Evolutionary conservation across 2,888 invertebrate genomes (phyloP).

Genomic region (Fragum sueziense): DNA sequence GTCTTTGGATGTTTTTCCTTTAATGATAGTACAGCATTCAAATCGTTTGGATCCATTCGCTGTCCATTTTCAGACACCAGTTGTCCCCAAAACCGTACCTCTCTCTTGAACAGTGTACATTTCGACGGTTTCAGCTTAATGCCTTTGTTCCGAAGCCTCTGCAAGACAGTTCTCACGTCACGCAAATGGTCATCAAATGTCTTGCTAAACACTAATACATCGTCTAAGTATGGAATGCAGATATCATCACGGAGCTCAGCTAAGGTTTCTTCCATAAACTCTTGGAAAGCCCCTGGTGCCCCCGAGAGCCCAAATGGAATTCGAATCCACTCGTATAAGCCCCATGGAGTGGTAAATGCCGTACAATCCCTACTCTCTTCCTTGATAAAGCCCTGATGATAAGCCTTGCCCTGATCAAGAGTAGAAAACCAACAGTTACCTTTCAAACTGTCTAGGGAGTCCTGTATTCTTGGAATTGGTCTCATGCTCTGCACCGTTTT

Average conservation of each 20-base stretch:
- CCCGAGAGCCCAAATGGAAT: constrained; percentile 51
- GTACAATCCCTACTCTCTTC: constrained; percentile 39
- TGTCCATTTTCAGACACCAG: constrained; percentile 47
- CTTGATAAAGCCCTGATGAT: constrained; percentile 55
- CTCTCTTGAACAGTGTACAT: constrained; percentile 38
- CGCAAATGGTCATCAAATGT: constrained; percentile 51
- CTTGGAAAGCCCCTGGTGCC: constrained; percentile 38
- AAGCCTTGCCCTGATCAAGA: constrained; percentile 56
- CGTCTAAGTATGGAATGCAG: constrained; percentile 55
- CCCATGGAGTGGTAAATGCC: constrained; percentile 54
- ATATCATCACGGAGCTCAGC: constrained; percentile 33
- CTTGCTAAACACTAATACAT: constrained; percentile 52
- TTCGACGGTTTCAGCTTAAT: constrained; percentile 56
- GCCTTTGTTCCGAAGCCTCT: constrained; percentile 29
- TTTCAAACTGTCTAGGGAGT: too few relatives aligned
- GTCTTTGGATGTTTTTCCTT: constrained; percentile 39
- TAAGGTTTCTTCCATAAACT: constrained; percentile 49
- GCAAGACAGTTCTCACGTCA: constrained; percentile 42
- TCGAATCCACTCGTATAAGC: constrained; percentile 46
- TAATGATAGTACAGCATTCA: constrained; percentile 28
- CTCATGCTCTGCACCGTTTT: too few relatives aligned
- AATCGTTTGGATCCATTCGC: constrained; percentile 39
- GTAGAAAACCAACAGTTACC: too few relatives aligned
- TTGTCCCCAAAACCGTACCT: constrained; percentile 54
- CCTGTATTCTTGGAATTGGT: too few relatives aligned